Conservation (phyloP, 2,888 invertebrate genomes). For the Phalangium opilio region DNA sequence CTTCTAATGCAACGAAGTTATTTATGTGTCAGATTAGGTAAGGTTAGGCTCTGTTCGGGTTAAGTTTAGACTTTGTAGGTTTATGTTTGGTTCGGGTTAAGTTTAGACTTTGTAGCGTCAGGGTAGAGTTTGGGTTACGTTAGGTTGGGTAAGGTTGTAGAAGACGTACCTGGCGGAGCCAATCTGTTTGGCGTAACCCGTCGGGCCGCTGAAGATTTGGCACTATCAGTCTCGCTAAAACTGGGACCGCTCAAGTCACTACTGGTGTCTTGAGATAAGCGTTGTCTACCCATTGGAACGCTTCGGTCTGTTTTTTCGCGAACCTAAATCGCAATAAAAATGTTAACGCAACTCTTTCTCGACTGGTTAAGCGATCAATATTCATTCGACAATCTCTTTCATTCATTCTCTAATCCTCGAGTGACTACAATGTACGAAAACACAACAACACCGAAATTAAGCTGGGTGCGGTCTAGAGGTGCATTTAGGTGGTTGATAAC, state of each 20-base stretch:
- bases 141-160: too few species aligned
- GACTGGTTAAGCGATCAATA: too few species aligned
- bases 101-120: too few species aligned
- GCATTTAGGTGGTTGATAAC: background rate
- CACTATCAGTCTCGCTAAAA: conserved; percentile 21
- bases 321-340: conserved; percentile 43
- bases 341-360: background rate
- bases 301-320: conserved; percentile 82
- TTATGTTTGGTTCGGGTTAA: too few species aligned
- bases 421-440: background rate
- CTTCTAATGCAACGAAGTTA: too few species aligned
- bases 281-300: conserved; percentile 53
- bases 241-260: conserved; percentile 18
- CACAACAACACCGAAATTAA: background rate
- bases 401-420: background rate
- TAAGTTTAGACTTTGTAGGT: too few species aligned
- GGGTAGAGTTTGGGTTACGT: too few species aligned
- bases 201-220: conserved; percentile 18
- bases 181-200: conserved; percentile 20
- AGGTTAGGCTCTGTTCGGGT: too few species aligned
- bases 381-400: background rate
- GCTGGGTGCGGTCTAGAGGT: background rate
- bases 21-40: too few species aligned
- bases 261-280: conserved; percentile 44
- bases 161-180: conserved; percentile 16